phyloP scores from a whole-genome alignment of 2,888 invertebrate genomes.

The Choreutis nemorana region DNA sequence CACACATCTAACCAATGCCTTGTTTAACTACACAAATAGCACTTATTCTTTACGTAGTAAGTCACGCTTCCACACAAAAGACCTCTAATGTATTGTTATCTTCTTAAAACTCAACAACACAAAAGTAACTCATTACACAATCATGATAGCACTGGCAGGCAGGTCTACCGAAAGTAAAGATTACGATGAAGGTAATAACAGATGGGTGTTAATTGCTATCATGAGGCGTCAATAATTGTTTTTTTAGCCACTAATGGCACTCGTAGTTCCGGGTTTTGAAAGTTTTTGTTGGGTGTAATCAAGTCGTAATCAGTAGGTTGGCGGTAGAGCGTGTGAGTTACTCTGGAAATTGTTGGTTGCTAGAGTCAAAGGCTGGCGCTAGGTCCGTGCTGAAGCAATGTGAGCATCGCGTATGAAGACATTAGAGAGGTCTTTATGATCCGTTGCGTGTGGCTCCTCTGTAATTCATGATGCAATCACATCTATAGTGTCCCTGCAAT shows the following conservation, averaged over 20 bases:
- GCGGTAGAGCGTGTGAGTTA: conserved; percentile 57
- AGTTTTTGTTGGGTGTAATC: conserved; percentile 62
- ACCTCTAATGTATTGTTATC: conserved; percentile 16
- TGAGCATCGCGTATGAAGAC: conserved; percentile 51
- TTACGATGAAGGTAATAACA: conserved; percentile 53
- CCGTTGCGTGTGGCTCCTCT: conserved; percentile 46
- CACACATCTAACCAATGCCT: conserved; percentile 41
- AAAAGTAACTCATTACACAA: conserved; percentile 37
- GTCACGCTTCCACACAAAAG: conserved; percentile 21
- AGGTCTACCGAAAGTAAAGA: conserved; percentile 47
- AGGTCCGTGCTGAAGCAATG: conserved; percentile 33
- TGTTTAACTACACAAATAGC: conserved; percentile 15
- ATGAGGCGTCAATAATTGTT: conserved; percentile 61
- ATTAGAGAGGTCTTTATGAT: conserved; percentile 53
- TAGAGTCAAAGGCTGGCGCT: conserved; percentile 34
- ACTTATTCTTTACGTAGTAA: conserved; percentile 22
- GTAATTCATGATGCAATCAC: conserved; percentile 47
- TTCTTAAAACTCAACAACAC: conserved; percentile 20
- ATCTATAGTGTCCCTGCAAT: conserved; percentile 38
- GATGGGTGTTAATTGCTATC: conserved; percentile 64
- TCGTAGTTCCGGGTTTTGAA: conserved; percentile 58
- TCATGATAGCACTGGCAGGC: conserved; percentile 25
- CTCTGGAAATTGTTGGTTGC: conserved; percentile 52
- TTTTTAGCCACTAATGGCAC: conserved; percentile 54
- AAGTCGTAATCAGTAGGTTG: conserved; percentile 55